Evolutionary conservation across 2,888 invertebrate genomes (phyloP), one percentile per base, ranked within the genome.

Genomic region (Plebejus melissa): DNA sequence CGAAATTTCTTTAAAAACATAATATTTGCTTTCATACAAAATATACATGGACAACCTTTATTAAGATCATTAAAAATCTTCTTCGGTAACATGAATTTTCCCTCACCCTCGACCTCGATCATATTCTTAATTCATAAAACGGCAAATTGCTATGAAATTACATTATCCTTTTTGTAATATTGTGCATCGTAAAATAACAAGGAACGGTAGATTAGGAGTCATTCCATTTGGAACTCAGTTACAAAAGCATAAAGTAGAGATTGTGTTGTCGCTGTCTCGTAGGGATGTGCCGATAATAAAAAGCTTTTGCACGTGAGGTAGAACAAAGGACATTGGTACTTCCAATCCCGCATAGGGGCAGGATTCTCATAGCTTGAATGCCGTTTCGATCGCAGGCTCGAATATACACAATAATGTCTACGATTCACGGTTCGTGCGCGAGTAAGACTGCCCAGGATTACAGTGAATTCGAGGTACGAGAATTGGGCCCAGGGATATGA

Each of bases 241-340:
- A 82, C 82, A 88, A 89, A 88, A 88, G 83, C 83, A 85, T 85
- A 83, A 81, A 85, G 87, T 87, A 81, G 81, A 81, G 80, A 83
- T 84, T 82, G 78, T 78, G 78, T 82, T 81, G 76, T 82, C 82
- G 79, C 81, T 80, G 79, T 80, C 79, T 79, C 81, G 79, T 81
- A 72, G 79, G 81, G 83, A 80, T 77, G 77, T 76, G 80, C 28
- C 78, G 83, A 86, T 89, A 89, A 90, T 90, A 90, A 90, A 91
- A 89, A 83, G 87, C 87, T 88, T 85, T 83, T 83, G 87, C 84
- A 90, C 90, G 92, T 91, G 92, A 88, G 87, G 84, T 80, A 82
- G 83, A 85, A 87, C 86, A 87, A 88, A 87, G 86, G 86, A 88
- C 87, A 85, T 85, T 85, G 83, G 81, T 83, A 81, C 83, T 85